These are phyloP conservation scores for Cheilosia variabilis DNA, from an alignment of 2,888 invertebrate genomes.

Conservation along the genomic window DNA sequence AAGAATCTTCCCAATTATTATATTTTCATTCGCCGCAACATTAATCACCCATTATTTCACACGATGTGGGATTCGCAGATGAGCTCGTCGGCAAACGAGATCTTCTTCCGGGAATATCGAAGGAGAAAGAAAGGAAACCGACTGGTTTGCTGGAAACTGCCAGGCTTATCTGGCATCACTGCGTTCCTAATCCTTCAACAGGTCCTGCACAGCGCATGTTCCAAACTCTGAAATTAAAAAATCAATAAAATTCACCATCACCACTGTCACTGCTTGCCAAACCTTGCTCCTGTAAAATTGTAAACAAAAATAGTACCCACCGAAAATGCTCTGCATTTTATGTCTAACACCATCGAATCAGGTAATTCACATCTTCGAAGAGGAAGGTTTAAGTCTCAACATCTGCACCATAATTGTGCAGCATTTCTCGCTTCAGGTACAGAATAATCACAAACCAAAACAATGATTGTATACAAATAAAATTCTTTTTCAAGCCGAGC, in stretches of 20 bases:
- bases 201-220: constrained; percentile 6
- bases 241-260: constrained; percentile 3
- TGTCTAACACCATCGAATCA: constrained; percentile 20
- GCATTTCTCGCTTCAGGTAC: constrained; percentile 78
- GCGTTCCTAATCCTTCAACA: constrained; percentile 2
- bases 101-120: too few relatives aligned
- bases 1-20: too few relatives aligned
- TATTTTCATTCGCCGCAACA: too few relatives aligned
- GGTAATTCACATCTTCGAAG: constrained; percentile 36
- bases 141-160: too few relatives aligned
- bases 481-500: neutral
- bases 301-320: constrained; percentile 14
- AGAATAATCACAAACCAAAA: neutral
- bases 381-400: constrained; percentile 52
- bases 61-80: too few relatives aligned
- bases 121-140: too few relatives aligned
- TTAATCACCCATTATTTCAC: too few relatives aligned
- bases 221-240: neutral
- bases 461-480: neutral
- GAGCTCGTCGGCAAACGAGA: too few relatives aligned
- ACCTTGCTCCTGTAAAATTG: neutral
- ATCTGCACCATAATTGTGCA: constrained; percentile 77
- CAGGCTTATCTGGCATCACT: constrained; percentile 12
- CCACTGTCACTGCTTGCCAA: constrained; percentile 9
- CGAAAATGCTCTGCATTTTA: constrained; percentile 47